Conservation (phyloP, 2,113 vertebrate genomes). For the Onychostoma macrolepis region DNA sequence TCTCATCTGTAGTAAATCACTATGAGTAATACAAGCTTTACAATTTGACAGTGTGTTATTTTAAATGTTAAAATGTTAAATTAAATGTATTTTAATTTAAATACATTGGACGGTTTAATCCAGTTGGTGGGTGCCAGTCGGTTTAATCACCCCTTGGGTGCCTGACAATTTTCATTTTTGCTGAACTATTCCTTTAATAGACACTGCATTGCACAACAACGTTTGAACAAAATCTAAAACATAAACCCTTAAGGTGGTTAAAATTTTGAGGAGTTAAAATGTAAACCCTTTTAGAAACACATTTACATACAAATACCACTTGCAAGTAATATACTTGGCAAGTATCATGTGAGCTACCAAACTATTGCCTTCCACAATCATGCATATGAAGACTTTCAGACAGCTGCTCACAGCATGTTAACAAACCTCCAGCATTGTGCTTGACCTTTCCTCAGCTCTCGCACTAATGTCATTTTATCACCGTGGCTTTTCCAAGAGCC, state of each 20-base stretch:
- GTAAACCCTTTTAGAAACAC: conserved; percentile 2
- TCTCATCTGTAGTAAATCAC: too few species aligned
- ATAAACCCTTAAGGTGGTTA: not conserved
- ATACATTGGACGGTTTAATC: too few species aligned
- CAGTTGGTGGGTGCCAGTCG: too few species aligned
- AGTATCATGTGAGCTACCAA: not conserved
- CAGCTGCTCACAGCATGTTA: not conserved
- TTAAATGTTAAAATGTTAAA: too few species aligned
- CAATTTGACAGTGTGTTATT: too few species aligned
- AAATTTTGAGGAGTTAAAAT: not conserved
- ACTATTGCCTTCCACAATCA: not conserved
- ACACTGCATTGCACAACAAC: not conserved
- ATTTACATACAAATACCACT: not conserved
- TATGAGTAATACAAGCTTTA: too few species aligned
- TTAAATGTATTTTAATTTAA: too few species aligned
- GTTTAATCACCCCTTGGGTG: too few species aligned
- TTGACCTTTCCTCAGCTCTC: conserved; percentile 33
- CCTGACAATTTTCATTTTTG: too few species aligned
- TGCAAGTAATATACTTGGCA: not conserved
- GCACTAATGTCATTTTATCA: conserved; percentile 24
- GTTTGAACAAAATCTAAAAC: not conserved
- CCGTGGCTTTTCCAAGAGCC: conserved; percentile 16
- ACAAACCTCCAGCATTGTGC: conserved; percentile 25
- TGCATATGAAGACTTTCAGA: not conserved
- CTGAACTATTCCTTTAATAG: not conserved